Base-by-base conservation (phyloP, 2,797 vertebrate genomes). In the Anas acuta region DNA sequence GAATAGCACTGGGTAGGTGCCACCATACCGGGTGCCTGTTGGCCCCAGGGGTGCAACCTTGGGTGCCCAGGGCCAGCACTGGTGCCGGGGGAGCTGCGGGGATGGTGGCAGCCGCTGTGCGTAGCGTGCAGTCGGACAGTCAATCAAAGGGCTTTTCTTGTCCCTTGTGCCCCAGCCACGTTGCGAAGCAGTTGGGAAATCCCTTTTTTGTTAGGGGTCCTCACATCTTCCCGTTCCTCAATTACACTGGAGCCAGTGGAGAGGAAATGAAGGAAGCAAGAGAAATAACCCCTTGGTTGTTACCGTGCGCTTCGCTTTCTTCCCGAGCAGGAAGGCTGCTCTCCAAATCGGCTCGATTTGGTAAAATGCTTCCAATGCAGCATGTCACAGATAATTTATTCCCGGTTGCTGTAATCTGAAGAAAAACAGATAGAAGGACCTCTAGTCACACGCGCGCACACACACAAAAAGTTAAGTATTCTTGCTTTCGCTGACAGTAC, bases 401-500 rank as follows among this genome's bases (percentile, higher is more conserved):
- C 97, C 93, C 69, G 95, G 93, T 96, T 95, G 96, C 96, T 95
- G 92, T 97, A 97, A 97, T 98, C 96, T 97, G 97, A 98, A 97
- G 97, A 93, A 98, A 97, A 97, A 98, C 98, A 97, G 98, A 97
- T 94, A 74, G 70, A 97, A 96, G 84, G 96, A 97, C 96, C 97
- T 97, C 96, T 95, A 97, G 97, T 96, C 96, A 87, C 90, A 95
- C 80, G 53, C 60, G 32, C 6, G 60, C 26, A 82, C 83, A 28
- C 95, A 96, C 97, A 96, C 97, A 96, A 97, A 96, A 97, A 97
- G 97, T 96, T 97, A 97, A 97, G 96, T 96, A 96, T 97, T 97
- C 97, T 96, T 97, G 90, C 97, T 98, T 98, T 98, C 97, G 97
- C 98, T 98, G 98, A 98, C 98, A 98, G 98, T 98, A 98, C 98